phyloP scores from a whole-genome alignment of 2,888 invertebrate genomes.

The Mythimna loreyi region DNA sequence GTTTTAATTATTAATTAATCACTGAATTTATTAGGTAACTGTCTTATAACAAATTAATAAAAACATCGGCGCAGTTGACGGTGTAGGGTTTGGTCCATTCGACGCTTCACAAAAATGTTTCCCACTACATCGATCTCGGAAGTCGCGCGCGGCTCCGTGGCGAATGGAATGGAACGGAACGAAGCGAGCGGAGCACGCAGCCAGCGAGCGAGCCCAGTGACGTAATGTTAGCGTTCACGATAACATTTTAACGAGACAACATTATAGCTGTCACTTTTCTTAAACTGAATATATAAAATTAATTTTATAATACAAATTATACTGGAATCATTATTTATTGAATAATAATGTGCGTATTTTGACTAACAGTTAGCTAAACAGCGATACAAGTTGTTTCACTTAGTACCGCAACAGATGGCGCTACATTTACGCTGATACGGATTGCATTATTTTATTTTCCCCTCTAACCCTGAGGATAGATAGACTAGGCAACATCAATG shows the following conservation, averaged over 20 bases:
- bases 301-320: not conserved
- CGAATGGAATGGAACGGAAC: conserved; percentile 76
- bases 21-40: conserved; percentile 58
- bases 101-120: conserved; percentile 81
- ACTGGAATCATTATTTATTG: not conserved
- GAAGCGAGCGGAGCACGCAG: conserved; percentile 66
- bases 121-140: conserved; percentile 78
- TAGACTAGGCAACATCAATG: conserved; percentile 33
- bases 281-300: not conserved
- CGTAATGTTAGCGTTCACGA: conserved; percentile 60
- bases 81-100: conserved; percentile 78
- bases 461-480: conserved; percentile 39
- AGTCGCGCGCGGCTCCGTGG: conserved; percentile 72
- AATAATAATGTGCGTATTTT: not conserved
- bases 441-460: conserved; percentile 30
- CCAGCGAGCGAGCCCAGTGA: conserved; percentile 61
- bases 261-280: conserved; percentile 38
- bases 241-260: conserved; percentile 36
- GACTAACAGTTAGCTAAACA: not conserved
- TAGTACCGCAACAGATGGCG: conserved; percentile 54
- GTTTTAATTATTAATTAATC: conserved; percentile 58
- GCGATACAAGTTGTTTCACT: conserved; percentile 9
- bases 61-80: conserved; percentile 80
- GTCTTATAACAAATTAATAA: conserved; percentile 67
- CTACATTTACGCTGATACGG: conserved; percentile 30